Percentiles rank a stretch among this genome's conserved stretches.
Conservation (phyloP, 2,113 vertebrate species). For the Conger conger region DNA sequence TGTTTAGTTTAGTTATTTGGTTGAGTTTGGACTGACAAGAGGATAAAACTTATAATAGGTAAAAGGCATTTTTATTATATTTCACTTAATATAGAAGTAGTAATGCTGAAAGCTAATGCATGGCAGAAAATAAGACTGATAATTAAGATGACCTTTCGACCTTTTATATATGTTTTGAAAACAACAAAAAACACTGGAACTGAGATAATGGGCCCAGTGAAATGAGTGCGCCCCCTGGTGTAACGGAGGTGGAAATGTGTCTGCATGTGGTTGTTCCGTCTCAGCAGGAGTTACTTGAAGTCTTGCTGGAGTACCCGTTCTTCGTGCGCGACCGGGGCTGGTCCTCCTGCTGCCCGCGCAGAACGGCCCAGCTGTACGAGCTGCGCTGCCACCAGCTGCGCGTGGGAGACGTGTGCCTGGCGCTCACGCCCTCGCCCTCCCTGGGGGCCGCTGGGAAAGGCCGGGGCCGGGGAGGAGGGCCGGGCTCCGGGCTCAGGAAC, state of each 20-base stretch:
- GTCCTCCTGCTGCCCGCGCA: constrained; percentile 75
- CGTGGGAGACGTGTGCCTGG: constrained; percentile 72
- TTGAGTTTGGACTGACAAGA: no score
- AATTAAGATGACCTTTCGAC: no score
- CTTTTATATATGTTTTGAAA: no score
- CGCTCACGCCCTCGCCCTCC: constrained; percentile 60
- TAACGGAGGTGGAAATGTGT: neutral
- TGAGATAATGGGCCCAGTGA: neutral
- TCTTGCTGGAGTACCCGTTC: constrained; percentile 77
- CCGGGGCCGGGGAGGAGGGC: neutral
- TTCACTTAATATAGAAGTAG: no score
- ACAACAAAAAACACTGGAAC: neutral
- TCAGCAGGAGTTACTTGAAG: constrained; percentile 72
- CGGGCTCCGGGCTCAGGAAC: neutral
- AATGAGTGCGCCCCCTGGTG: neutral
- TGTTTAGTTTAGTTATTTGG: no score
- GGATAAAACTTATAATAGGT: no score
- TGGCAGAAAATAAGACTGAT: no score
- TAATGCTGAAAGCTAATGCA: no score
- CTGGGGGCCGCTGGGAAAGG: constrained; percentile 16
- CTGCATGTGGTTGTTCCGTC: constrained; percentile 39
- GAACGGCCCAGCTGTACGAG: constrained; percentile 67
- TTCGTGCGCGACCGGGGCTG: constrained; percentile 73
- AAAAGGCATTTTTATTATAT: no score
- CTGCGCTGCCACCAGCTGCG: constrained; percentile 70